phyloP scores from a whole-genome alignment of 64 coral and sea anemone species.

The Orbicella faveolata region DNA sequence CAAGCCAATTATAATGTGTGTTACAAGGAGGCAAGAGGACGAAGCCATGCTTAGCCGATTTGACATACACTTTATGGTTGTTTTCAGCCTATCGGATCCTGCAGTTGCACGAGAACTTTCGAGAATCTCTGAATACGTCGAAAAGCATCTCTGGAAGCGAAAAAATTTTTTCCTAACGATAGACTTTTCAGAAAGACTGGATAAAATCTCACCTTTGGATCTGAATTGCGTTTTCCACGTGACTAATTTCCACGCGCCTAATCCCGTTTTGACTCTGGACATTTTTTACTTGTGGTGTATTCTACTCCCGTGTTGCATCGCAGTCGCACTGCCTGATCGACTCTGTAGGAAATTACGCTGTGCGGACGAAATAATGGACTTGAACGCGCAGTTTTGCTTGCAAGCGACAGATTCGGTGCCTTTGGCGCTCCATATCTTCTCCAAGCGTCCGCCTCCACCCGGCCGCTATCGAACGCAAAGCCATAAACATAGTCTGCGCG shows the following conservation, averaged over 20 bases:
- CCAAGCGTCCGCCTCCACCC: background rate
- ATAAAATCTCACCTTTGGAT: constrained; percentile 7
- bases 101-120: background rate
- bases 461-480: constrained; percentile 31
- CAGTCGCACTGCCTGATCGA: constrained; percentile 19
- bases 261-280: constrained; percentile 28
- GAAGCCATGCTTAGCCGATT: background rate
- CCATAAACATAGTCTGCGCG: background rate
- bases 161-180: constrained; percentile 38
- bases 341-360: constrained; percentile 21
- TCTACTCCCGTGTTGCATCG: constrained; percentile 38
- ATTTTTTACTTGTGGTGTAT: constrained; percentile 11
- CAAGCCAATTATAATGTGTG: constrained; percentile 20
- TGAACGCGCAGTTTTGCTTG: constrained; percentile 21
- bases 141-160: background rate
- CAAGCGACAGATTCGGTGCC: background rate
- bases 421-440: constrained; percentile 21
- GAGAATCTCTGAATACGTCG: constrained; percentile 14
- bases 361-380: constrained; percentile 6
- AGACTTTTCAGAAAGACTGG: constrained; percentile 19
- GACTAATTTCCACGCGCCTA: constrained; percentile 30
- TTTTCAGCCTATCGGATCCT: background rate
- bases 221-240: constrained; percentile 41
- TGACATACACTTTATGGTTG: constrained; percentile 21
- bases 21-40: constrained; percentile 12